These are phyloP conservation scores for Merodon equestris DNA, from an alignment of 2,888 invertebrate genomes.

Conservation along the genomic window DNA sequence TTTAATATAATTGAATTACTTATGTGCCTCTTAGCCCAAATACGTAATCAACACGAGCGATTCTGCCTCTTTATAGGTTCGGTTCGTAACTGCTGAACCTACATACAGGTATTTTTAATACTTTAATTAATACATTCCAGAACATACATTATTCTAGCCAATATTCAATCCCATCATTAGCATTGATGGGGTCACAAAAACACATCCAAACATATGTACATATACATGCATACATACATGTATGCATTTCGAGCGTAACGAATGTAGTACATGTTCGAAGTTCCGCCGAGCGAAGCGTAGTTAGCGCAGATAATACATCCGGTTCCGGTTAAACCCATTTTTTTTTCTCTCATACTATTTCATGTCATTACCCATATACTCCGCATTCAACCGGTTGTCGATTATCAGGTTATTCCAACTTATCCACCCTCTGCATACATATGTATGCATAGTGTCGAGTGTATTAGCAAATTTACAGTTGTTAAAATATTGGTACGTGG, in stretches of 20 bases:
- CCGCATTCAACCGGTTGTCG: constrained; percentile 68
- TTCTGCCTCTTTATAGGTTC: too few relatives aligned
- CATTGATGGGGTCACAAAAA: constrained; percentile 54
- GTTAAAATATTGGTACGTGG: too few relatives aligned
- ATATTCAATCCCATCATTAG: constrained; percentile 45
- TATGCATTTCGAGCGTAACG: constrained; percentile 68
- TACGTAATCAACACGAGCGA: too few relatives aligned
- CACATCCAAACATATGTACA: background rate
- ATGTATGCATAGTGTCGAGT: constrained; percentile 39
- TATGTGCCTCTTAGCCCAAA: too few relatives aligned
- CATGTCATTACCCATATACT: constrained; percentile 59
- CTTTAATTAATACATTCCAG: too few relatives aligned
- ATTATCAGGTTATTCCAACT: constrained; percentile 54
- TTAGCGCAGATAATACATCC: constrained; percentile 80
- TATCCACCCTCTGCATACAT: constrained; percentile 56
- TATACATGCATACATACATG: background rate
- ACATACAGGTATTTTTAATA: too few relatives aligned
- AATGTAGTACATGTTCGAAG: constrained; percentile 69
- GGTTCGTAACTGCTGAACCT: too few relatives aligned
- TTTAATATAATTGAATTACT: too few relatives aligned
- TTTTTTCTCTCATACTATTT: constrained; percentile 77
- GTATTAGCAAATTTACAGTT: constrained; percentile 9
- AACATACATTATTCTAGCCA: constrained; percentile 17
- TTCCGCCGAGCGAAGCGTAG: constrained; percentile 73
- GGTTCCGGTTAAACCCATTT: constrained; percentile 79